A percentile compares a stretch with the other conserved stretches of the same genome.
Evolutionary conservation across 2,888 invertebrate genomes (phyloP).

Genomic region (Sinodicranocentrus sp.): DNA sequence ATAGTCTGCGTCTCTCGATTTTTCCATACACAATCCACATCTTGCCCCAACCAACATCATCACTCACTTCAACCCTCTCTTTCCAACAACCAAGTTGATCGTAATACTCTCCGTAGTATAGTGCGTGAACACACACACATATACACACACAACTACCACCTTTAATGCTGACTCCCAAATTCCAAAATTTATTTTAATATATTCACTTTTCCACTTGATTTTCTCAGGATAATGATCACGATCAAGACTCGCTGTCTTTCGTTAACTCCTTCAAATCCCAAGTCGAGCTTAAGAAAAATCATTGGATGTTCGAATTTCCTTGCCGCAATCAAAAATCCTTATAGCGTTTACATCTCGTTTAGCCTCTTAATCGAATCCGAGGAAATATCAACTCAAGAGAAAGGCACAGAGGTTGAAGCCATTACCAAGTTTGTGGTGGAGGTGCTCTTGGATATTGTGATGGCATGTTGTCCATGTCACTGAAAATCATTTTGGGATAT

Average conservation of each 20-base stretch:
- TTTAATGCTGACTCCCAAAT: not conserved
- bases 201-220: slow-evolving; percentile 17
- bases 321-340: slow-evolving; percentile 49
- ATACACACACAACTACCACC: not conserved
- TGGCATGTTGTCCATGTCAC: slow-evolving; percentile 40
- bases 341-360: slow-evolving; percentile 29
- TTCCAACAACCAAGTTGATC: not conserved
- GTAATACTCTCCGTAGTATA: too few relatives aligned
- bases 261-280: not conserved
- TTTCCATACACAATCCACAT: not conserved
- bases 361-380: slow-evolving; percentile 44
- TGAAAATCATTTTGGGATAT: slow-evolving; percentile 37
- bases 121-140: too few relatives aligned
- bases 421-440: too few relatives aligned
- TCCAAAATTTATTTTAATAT: slow-evolving; percentile 23
- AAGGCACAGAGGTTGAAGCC: too few relatives aligned
- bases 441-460: too few relatives aligned
- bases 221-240: not conserved
- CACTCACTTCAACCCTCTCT: slow-evolving; percentile 41
- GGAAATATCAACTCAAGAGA: not conserved
- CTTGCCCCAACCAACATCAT: slow-evolving; percentile 5
- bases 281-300: slow-evolving; percentile 7
- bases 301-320: slow-evolving; percentile 38
- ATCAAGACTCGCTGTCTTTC: not conserved
- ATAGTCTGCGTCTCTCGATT: not conserved